Percentiles rank a stretch among this genome's conserved stretches.
phyloP scores from a whole-genome alignment of 2,797 vertebrate species.

The Cyprinella venusta region DNA sequence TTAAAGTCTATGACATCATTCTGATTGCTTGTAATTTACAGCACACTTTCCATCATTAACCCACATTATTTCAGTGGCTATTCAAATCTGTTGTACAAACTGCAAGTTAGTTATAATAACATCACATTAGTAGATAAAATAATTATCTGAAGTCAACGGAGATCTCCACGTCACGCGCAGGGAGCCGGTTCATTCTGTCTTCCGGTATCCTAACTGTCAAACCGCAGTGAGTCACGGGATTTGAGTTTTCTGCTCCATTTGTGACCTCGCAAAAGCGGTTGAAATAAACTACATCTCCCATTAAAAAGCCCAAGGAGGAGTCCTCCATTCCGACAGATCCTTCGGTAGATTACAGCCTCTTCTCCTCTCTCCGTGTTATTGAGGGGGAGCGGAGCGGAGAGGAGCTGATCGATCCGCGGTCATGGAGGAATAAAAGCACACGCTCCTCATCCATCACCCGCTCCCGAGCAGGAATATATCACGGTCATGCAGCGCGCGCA shows the following conservation, averaged over 20 bases:
- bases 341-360: constrained; percentile 18
- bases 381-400: constrained; percentile 39
- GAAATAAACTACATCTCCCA: constrained; percentile 39
- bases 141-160: not conserved
- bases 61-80: not conserved
- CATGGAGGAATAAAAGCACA: constrained; percentile 24
- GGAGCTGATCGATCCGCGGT: not conserved
- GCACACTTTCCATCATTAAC: not conserved
- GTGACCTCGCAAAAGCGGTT: rapidly evolving
- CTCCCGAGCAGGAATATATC: constrained; percentile 58
- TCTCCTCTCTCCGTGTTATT: constrained; percentile 18
- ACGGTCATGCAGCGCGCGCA: constrained; percentile 74
- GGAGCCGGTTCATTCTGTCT: not conserved
- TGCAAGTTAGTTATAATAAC: not conserved
- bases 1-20: too few relatives aligned
- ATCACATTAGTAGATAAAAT: not conserved
- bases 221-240: constrained; percentile 30
- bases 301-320: not conserved
- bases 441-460: constrained; percentile 3
- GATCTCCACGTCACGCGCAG: constrained; percentile 55
- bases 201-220: constrained; percentile 33
- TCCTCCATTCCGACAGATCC: constrained; percentile 12
- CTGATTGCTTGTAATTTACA: not conserved
- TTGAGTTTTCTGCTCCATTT: not conserved
- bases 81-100: not conserved